phyloP scores from a whole-genome alignment of 2,113 vertebrate genomes.

The Aplodontia rufa region DNA sequence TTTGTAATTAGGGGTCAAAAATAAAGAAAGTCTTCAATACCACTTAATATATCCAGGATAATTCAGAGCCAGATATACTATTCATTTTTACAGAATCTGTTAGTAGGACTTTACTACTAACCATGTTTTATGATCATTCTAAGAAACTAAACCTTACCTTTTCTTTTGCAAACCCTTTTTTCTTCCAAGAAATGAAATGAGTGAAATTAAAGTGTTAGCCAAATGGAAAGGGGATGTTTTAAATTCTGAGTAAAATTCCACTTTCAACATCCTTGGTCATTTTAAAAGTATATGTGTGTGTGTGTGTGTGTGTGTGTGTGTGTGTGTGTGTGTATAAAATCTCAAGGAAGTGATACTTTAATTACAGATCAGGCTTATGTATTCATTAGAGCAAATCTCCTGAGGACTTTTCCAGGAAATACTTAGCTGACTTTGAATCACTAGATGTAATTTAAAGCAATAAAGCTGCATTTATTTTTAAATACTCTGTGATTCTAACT shows the following conservation, averaged over 20 bases:
- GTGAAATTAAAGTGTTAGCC: conserved; percentile 32
- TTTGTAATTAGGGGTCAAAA: neutral
- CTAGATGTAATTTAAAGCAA: conserved; percentile 71
- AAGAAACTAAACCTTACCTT: conserved; percentile 31
- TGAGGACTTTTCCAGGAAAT: conserved; percentile 65
- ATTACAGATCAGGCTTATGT: conserved; percentile 67
- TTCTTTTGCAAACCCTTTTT: conserved; percentile 26
- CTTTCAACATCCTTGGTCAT: conserved; percentile 27
- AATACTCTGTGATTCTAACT: conserved; percentile 66
- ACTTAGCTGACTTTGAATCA: conserved; percentile 59
- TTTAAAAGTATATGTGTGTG: conserved; percentile 6
- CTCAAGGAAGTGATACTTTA: conserved; percentile 57
- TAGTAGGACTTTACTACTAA: neutral
- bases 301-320: neutral
- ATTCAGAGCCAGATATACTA: conserved; percentile 10
- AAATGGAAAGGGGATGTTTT: conserved; percentile 34
- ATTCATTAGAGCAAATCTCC: conserved; percentile 71
- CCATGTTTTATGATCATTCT: conserved; percentile 36
- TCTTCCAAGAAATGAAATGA: conserved; percentile 44
- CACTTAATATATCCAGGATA: neutral
- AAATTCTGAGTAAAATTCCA: conserved; percentile 42
- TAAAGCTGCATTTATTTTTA: conserved; percentile 73
- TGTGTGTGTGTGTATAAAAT: neutral
- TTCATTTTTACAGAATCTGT: neutral
- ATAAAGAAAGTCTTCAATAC: neutral